Base-by-base conservation (phyloP, 2,113 vertebrate species). In the Anarhynchus alexandrinus region DNA sequence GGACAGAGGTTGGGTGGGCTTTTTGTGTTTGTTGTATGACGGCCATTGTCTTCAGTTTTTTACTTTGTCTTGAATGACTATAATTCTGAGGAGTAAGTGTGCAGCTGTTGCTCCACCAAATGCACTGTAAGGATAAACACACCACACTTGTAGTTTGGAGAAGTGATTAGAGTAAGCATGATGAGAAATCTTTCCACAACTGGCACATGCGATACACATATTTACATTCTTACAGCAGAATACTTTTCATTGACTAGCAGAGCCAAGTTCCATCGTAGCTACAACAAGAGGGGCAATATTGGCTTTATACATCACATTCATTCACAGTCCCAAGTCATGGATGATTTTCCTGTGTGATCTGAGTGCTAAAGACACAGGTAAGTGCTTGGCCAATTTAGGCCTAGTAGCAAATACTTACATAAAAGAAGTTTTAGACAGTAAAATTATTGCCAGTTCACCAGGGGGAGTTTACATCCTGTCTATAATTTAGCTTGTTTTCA, bases 121-220 rank as follows among this genome's bases (percentile, higher is more conserved):
- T 11, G 17, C 30, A 25, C n/a, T 20, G 6, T 34, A 42, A 82
- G 57, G 29, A 34, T 55, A 65, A 93, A 76, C 34, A 36, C 23
- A 5, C 10, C 15, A 12, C 38, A 25, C 20, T 55, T 47, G 8
- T 4, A 11, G 78, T 81, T 70, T 82, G 73, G 47, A 81, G 42
- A 57, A 42, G 20, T 38, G 54, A 58, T 77, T 57, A 55, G n/a
- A 65, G n/a, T 65, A 51, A 67, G 57, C 43, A 15, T 10, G 18
- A 74, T 54, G 43, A 73, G 32, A 88, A 66, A 64, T 43, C 26
- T 79, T 23, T 64, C 69, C 27, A 34, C 15, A 45, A 11, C 26
- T 54, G 30, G n/a, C n/a, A 70, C 16, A 19, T 0, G 1, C 0
- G 2, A 20, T 51, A 34, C 14, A 25, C 12, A 1, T 27, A 32